Base-by-base conservation (phyloP, 2,113 vertebrate genomes). In the Cariama cristata region DNA sequence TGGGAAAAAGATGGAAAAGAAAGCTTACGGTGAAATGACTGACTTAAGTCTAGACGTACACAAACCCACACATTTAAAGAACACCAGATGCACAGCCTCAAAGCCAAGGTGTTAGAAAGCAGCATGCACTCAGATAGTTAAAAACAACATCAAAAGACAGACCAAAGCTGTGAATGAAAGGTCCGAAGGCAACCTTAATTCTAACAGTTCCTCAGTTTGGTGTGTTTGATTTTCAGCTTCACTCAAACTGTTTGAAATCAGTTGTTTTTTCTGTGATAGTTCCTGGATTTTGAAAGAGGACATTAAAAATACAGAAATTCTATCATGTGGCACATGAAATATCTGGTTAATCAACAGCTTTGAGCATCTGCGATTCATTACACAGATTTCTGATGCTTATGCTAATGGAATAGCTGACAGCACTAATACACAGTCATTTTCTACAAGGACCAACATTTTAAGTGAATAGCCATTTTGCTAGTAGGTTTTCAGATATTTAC, bases 281-380 rank as follows among this genome's bases (percentile, higher is more conserved):
- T 66, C 44, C 50, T 55, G 18, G 26, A 77, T 91, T 96, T 94
- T 95, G 63, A 95, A 96, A 86, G 58, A 80, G 19, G 50, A 88
- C 32, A 77, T 84, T 96, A 89, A 94, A 95, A 95, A 86, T 76
- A 80, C 40, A 90, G 85, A 49, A 64, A 88, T 66, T 91, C 71
- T 90, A 62, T 80, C 52, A 91, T n/a, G 42, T 71, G 55, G n/a
- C 55, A 86, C 86, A 81, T 58, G 55, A 91, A 95, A 73, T 86
- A 86, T 18, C 67, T 88, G 53, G 75, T 90, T 97, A 94, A 93
- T 93, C 88, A 90, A 77, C 72, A 94, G 67, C 72, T 92, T 83
- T 73, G 44, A 95, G 53, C 63, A 97, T 66, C 71, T 90, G 59
- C 66, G 82, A 86, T 81, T 92, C 79, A 91, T 84, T 66, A 77